Conservation (phyloP, 2,113 vertebrate species). For the Psilopogon haemacephalus region DNA sequence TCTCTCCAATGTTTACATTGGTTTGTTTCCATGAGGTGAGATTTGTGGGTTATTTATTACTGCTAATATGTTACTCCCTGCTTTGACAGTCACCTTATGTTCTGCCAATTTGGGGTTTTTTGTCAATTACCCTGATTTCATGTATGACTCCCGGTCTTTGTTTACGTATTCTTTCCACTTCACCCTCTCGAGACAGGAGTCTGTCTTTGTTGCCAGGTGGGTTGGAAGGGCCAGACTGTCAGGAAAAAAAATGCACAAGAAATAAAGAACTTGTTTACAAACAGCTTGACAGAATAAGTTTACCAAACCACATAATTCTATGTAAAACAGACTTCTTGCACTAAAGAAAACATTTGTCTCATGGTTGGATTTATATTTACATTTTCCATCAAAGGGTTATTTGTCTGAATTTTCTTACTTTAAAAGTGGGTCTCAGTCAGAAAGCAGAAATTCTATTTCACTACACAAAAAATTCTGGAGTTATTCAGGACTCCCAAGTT, state of each 20-base stretch:
- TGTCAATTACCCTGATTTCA: slow-evolving; percentile 8
- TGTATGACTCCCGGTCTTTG: background rate
- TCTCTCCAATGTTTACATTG: slow-evolving; percentile 10
- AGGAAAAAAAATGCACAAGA: background rate
- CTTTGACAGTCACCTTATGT: slow-evolving; percentile 25
- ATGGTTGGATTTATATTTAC: slow-evolving; percentile 27
- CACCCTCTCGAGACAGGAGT: background rate
- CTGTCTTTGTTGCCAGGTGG: background rate
- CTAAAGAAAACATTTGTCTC: slow-evolving; percentile 14
- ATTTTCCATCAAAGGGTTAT: slow-evolving; percentile 36
- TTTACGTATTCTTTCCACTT: background rate
- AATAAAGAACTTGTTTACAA: slow-evolving; percentile 21
- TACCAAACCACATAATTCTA: background rate
- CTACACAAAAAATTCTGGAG: background rate
- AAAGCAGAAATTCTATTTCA: slow-evolving; percentile 27
- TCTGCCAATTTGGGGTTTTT: background rate
- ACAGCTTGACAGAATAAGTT: background rate
- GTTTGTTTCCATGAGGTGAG: slow-evolving; percentile 29
- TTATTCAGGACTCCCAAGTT: background rate
- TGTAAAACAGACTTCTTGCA: background rate
- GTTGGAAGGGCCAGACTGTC: background rate
- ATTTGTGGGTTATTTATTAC: slow-evolving; percentile 47
- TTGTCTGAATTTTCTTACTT: no score
- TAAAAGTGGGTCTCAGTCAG: slow-evolving; percentile 17
- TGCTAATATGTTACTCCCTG: background rate